These are phyloP conservation scores for Holcopasites calliopsidis DNA, from an alignment of 1,140 invertebrate genomes.

Conservation along the genomic window DNA sequence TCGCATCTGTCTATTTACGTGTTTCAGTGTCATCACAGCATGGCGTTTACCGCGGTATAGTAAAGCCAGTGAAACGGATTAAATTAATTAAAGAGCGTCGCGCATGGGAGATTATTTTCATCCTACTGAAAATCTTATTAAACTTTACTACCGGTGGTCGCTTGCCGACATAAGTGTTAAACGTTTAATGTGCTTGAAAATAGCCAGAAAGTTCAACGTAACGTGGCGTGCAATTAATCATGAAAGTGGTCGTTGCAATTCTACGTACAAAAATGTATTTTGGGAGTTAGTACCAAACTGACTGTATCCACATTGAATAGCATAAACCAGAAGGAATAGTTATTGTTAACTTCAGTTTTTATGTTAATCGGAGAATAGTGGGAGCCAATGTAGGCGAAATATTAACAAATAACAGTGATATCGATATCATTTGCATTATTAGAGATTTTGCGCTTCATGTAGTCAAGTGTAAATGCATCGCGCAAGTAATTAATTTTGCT, in stretches of 20 bases:
- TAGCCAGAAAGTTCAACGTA: not conserved
- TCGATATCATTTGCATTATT: no score
- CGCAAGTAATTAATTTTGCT: no score
- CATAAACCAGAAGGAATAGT: no score
- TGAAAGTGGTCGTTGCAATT: not conserved
- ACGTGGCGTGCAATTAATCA: not conserved
- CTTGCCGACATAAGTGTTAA: not conserved
- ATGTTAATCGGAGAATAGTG: no score
- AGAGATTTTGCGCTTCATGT: no score
- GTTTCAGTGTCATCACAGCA: not conserved
- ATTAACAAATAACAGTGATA: no score
- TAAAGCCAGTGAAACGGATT: constrained; percentile 15
- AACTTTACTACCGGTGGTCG: constrained; percentile 10
- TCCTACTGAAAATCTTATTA: constrained; percentile 15
- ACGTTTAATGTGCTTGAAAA: constrained; percentile 9
- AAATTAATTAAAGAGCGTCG: constrained; percentile 21
- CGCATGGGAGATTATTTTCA: constrained; percentile 15
- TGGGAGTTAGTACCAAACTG: not conserved
- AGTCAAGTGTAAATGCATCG: no score
- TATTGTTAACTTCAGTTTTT: no score
- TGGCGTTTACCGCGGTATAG: not conserved
- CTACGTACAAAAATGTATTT: not conserved
- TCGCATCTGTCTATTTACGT: not conserved
- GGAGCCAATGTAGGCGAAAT: no score
- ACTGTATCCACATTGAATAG: no score